Base-by-base conservation (phyloP, 2,113 vertebrate genomes). In the Corydoras sp. region DNA sequence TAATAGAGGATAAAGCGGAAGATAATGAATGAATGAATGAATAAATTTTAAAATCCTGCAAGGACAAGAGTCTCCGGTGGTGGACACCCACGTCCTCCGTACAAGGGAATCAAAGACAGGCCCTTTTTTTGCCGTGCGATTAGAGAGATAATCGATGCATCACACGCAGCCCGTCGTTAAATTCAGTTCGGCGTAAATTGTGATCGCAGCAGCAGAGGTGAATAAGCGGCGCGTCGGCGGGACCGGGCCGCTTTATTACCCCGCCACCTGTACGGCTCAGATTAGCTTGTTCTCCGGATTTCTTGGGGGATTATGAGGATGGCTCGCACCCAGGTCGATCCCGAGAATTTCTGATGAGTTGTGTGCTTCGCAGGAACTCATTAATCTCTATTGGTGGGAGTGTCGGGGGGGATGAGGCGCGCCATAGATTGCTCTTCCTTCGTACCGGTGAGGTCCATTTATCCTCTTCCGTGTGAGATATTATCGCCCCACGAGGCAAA, bases 351-450 rank as follows among this genome's bases (percentile, higher is more conserved):
- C 59, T 68, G 68, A 79, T 78, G 81, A 82, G 80, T 73, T 81
- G 80, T 79, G 75, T 82, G 76, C 83, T 81, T 69, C 76, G 74
- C 58, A 66, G 73, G 12, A 72, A 59, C 79, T 81, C 88, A 88
- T 90, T 86, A 86, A 88, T 90, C 88, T 88, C 85, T 76, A 88
- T 89, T 86, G 85, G 35, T 56, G 78, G 75, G 79, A 43, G 71
- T 85, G 86, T 85, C 87, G 84, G 62, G 10, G 18, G 62, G 80
- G 79, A 76, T 72, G 79, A 83, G 73, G 82, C 69, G 81, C 83
- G 81, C 79, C 82, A 78, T 68, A 88, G 86, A 89, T 89, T 86
- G 87, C 86, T 85, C 84, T 81, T 80, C 83, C 83, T 81, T 77
- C 73, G 30, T 69, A 80, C 77, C 76, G 74, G 76, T 83, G 83